Base-by-base conservation (phyloP, 2,797 vertebrate species). In the Taenioides sp. region DNA sequence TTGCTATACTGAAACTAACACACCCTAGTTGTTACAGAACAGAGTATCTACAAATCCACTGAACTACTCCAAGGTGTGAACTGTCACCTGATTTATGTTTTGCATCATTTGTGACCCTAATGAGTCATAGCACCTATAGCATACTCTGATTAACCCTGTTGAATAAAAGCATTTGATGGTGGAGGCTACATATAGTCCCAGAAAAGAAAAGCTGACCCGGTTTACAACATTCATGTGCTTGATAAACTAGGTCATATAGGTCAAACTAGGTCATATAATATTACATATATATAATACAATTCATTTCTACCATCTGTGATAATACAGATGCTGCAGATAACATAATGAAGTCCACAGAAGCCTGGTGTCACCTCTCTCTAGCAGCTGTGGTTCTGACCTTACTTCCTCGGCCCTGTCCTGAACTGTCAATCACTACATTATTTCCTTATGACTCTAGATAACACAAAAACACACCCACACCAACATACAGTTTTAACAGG, bases 401-500 rank as follows among this genome's bases (percentile, higher is more conserved):
- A 82, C 83, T 82, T 78, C 65, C 31, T 59, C 67, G 75, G 84
- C 72, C 77, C 43, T 54, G 14, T 47, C 4, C 72, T 67, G 25
- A 57, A 66, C 72, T 59, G 28, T 65, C 65, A 65, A 63, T 65
- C 72, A 52, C 43, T 57, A 3, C 73, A n/a, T 43, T 81, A 74
- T 80, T 47, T 1, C 12, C 40, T 43, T 76, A 61, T 49, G 74
- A 72, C 77, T 77, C 78, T 78, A 81, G 57, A 80, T 79, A 83
- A 76, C 50, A 62, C 25, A 60, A 75, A 52, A 74, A 81, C 69
- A 49, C 69, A 78, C 40, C 17, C 63, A 37, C 71, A 74, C 69
- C 23, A 65, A 60, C 40, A 40, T 11, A 40, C 37, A 40, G 9
- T 40, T 40, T 40, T 40, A 27, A 11, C 37, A 40, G 37, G 37